Evolutionary conservation across 2,113 vertebrate genomes (phyloP).

Genomic region (Danionella cerebrum): DNA sequence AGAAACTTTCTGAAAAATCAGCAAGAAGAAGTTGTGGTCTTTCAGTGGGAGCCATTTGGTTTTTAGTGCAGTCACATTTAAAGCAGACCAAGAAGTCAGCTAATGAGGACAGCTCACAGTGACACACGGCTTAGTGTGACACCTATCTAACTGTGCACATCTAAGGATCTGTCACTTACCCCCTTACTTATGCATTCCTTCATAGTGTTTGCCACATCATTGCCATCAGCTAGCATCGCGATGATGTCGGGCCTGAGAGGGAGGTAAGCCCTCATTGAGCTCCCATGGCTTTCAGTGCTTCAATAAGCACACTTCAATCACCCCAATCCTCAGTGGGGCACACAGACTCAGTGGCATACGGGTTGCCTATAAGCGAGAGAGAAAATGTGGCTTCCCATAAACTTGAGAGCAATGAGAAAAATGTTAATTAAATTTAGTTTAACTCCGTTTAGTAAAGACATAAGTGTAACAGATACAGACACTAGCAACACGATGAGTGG

Average conservation of each 20-base stretch:
- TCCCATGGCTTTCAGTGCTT: constrained; percentile 5
- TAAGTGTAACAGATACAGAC: no score
- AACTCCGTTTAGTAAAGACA: no score
- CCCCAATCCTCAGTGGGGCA: not conserved
- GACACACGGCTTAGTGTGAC: constrained; percentile 42
- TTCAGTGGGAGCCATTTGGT: constrained; percentile 6
- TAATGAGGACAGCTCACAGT: constrained; percentile 47
- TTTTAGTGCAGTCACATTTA: constrained; percentile 38
- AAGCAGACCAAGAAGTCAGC: constrained; percentile 36
- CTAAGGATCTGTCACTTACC: constrained; percentile 12
- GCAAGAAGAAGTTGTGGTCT: constrained; percentile 9
- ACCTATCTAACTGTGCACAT: constrained; percentile 26
- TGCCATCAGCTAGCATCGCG: constrained; percentile 1
- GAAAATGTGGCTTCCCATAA: not conserved
- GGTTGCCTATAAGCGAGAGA: not conserved
- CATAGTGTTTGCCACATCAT: constrained; percentile 18
- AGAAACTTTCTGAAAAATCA: constrained; percentile 19
- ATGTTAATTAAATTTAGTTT: no score
- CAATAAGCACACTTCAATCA: constrained; percentile 8
- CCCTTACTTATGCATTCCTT: constrained; percentile 21
- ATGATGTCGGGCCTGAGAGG: not conserved
- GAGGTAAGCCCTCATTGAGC: constrained; percentile 14
- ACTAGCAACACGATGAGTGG: no score
- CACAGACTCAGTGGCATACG: not conserved
- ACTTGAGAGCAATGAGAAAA: not conserved